Conservation (phyloP, 1,140 invertebrate genomes). For the Pristionchus pacificus region DNA sequence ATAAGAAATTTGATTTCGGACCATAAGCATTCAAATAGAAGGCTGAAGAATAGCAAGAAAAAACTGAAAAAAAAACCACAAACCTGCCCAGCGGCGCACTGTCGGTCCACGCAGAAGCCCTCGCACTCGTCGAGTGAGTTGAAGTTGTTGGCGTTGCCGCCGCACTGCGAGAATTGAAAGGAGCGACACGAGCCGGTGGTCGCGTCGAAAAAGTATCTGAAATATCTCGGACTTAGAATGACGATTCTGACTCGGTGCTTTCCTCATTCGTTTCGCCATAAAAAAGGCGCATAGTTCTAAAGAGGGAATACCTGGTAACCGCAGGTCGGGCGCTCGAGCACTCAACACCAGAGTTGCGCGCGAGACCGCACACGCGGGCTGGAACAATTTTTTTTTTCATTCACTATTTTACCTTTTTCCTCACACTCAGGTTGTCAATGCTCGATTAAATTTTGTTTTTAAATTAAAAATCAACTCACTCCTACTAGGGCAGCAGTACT, state of each 20-base stretch:
- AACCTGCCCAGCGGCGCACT: constrained; percentile 38
- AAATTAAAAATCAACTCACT: constrained; percentile 38
- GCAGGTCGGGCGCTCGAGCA: constrained; percentile 36
- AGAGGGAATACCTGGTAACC: constrained; percentile 7
- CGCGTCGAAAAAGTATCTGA: constrained; percentile 54
- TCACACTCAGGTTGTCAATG: constrained; percentile 29
- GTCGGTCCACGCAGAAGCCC: constrained; percentile 55
- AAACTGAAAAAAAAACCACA: not conserved
- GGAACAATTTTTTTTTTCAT: constrained; percentile 6
- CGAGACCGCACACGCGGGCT: constrained; percentile 39
- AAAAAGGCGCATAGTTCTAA: too few relatives aligned
- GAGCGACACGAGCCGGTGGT: constrained; percentile 54
- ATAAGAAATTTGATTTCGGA: too few relatives aligned
- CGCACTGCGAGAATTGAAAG: constrained; percentile 56
- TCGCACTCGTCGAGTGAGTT: constrained; percentile 57
- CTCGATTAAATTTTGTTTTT: not conserved
- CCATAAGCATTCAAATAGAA: too few relatives aligned
- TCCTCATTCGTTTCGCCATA: too few relatives aligned
- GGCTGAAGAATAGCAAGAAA: not conserved
- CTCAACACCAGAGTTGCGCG: constrained; percentile 28
- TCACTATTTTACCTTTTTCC: constrained; percentile 3
- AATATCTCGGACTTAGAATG: too few relatives aligned
- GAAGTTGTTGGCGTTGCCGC: constrained; percentile 58
- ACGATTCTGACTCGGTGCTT: too few relatives aligned
- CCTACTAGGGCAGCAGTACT: constrained; percentile 54